Conservation (phyloP, 2,113 vertebrate species). For the Malurus elegans region DNA sequence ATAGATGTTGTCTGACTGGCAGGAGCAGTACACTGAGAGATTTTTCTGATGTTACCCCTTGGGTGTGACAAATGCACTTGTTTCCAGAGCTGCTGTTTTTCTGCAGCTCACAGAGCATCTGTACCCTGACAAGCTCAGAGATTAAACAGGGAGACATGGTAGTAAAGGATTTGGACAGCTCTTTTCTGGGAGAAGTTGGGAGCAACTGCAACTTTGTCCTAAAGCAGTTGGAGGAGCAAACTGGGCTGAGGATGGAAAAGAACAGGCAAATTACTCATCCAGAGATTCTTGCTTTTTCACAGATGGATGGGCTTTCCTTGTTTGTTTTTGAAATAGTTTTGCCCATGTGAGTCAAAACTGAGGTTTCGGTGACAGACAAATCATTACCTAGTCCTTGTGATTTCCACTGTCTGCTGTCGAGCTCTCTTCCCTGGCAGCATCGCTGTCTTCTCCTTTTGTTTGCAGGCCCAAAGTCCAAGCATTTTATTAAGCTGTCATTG, state of each 20-base stretch:
- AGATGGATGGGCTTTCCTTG: not conserved
- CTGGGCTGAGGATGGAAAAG: not conserved
- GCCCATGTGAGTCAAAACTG: not conserved
- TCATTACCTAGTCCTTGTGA: not conserved
- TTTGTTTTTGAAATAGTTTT: conserved; percentile 23
- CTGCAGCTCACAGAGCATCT: not conserved
- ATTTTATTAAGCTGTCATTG: not conserved
- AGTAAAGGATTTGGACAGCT: not conserved
- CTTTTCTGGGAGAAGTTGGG: not conserved
- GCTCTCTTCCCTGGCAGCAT: not conserved
- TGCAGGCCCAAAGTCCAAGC: not conserved
- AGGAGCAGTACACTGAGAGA: not conserved
- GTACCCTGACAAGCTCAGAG: not conserved
- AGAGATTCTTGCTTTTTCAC: not conserved
- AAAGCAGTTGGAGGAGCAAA: not conserved
- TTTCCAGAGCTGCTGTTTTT: not conserved
- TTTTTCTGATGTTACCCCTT: not conserved
- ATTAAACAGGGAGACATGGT: not conserved
- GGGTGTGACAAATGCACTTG: not conserved
- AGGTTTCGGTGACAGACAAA: not conserved
- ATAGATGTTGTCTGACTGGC: not conserved
- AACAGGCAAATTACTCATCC: not conserved
- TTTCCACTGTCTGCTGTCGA: not conserved
- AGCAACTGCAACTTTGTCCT: not conserved
- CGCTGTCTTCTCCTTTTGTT: not conserved